Evolutionary conservation across 2,888 invertebrate genomes (phyloP), one percentile per base, ranked within the genome.

Genomic region (Dimorphilus gyrociliatus): DNA sequence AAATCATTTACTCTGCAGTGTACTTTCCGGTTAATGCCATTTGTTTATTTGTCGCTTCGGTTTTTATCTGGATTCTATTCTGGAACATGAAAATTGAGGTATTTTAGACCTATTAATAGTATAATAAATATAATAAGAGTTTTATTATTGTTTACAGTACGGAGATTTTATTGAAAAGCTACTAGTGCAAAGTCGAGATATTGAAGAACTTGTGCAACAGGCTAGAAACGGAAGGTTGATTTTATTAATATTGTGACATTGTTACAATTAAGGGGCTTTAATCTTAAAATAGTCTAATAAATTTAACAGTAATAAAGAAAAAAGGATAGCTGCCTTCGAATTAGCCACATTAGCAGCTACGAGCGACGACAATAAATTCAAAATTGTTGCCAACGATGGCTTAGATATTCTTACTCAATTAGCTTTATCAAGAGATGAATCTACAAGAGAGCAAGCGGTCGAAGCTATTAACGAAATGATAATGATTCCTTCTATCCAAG

Each of bases 371-470:
- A 57, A 57, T 37, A 57, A 57, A 36, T 55, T 56, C 36, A 41
- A 49, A 16, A 57, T 57, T 25, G 57, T 53, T 2, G 55, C 55
- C 4, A 53, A 55, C 29, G 54, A 52, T 36, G 57, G 57, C 54
- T 55, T 55, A 31, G 48, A 54, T 27, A 45, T 54, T 7, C 34
- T 57, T 34, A 45, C 49, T 13, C 37, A 41, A 1, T 37, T 57
- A 43, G 46, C 50, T 4, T 36, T 55, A 27, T 45, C 46, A 23
- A 34, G 38, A 15, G 57, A 57, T 45, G 46, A 48, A 18, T 34
- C 49, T 3, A 57, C 53, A 12, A 54, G 55, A 35, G 57, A 56
- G 29, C 48, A 55, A 36, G 50, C 57, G 4, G 47, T 53, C 16
- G 57, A 57, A 39, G 50, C 55, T 4, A 36, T 56, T n/a, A 45